Base-by-base conservation (phyloP, 2,113 vertebrate species). In the Oreochromis spilurus region DNA sequence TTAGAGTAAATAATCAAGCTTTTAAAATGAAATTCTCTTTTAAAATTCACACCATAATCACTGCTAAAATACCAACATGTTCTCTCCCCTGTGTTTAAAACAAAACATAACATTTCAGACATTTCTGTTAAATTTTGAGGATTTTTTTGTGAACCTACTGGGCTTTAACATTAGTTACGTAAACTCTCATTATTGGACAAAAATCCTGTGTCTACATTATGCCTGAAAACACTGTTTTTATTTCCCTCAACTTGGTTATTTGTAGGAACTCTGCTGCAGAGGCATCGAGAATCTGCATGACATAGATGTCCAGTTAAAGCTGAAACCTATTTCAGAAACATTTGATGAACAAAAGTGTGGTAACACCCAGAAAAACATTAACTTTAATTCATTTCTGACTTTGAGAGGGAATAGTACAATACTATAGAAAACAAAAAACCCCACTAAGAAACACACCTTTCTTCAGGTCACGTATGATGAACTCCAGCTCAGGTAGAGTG, bases 401-500 rank as follows among this genome's bases (percentile, higher is more conserved):
- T 50, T 52, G 10, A 77, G 17, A 50, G 72, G 45, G 10, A 77
- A 13, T 31, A 77, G 26, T n/a, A 31, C 0, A 50, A 2, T 50
- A 12, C 2, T 50, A 29, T 75, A 26, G 65, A 2, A 34, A 21
- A 8, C 9, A 43, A n/a, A 7, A 45, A 65, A 2, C 0, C 0
- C 86, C 21, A 91, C 58, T 62, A 62, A 11, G 1, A 62, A 62
- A 62, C 58, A 62, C 16, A 62, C 94, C 95, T 94, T 58, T 94
- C 87, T 98, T 99, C 90, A 99, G 88, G 93, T 97, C 96, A 93
- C 96, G 97, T 52, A 97, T 95, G 93, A 99, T 96, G 26, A 99
- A 99, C 95, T 99, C 99, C 81, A 99, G 95, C 94, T 99, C 99
- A 0, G 97, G 96, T 21, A 98, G 92, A 1, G 97, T 98, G 95